Base-by-base conservation (phyloP, 2,888 invertebrate genomes). In the Eupeodes luniger region DNA sequence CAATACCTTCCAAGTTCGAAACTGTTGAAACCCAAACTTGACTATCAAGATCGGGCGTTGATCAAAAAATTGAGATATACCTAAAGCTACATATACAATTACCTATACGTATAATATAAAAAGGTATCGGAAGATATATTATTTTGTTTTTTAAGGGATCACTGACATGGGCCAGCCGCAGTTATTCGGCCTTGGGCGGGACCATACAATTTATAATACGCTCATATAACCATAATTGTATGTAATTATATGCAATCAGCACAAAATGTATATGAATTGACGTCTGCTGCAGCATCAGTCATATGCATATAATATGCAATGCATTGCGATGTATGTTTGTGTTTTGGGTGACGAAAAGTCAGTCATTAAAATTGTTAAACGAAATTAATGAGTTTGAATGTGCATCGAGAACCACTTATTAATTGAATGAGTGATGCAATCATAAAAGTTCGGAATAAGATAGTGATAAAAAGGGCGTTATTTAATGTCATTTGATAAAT, bases 101-200 rank as follows among this genome's bases (percentile, higher is more conserved):
- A 5, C 40, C 5, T 40, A 9, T 27, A 27, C 27, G 27, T 27
- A 3, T 27, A 40, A 40, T 40, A 40, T 7, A 40, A 40, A 14
- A 44, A 19, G 44, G 27, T 40, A 19, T 14, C 4, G 9, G 14
- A 27, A 27, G 27, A 27, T 55, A 19, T 3, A 19, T 11, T 14
- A 9, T 66, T 47, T 12, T 64, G 6, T 82, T 77, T 57, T 57
- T 64, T 64, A 47, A 81, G 55, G 66, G 75, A 81, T 69, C 75
- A 69, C 51, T 76, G 75, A 67, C 67, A 75, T 34, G 55, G 36
- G 34, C 12, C 64, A 47, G 72, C 55, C 72, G 27, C 27, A 47
- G 72, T 72, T 47, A 64, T 72, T 64, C 74, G 74, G 74, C 81
- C 81, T 81, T 81, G 80, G 74, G 74, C 36, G 72, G 36, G 59